Evolutionary conservation across 1,140 invertebrate species (phyloP), one percentile per base, ranked within the genome.

Genomic region (Nixonia krombeini): DNA sequence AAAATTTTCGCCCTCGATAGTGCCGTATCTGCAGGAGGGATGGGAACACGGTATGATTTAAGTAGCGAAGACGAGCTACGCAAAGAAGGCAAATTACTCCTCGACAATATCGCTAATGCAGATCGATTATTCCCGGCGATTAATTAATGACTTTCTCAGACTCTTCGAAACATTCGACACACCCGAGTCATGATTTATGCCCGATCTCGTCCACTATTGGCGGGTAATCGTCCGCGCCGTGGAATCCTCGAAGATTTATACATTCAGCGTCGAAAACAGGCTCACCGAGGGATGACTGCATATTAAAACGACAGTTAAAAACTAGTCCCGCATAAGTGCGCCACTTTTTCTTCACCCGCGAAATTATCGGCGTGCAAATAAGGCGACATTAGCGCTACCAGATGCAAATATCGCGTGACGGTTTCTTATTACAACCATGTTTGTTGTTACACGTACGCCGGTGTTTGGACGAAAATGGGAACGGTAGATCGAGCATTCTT

Each of bases 331-430:
- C 53, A 52, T 57, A 46, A 57, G 33, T 12, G 52, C 8, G n/a
- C 47, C 55, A 55, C 29, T 55, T 44, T 69, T 58, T 56, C 12
- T 35, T 2, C 37, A 40, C 33, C 23, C 50, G 45, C 47, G 29
- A 62, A 62, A 49, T 53, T 51, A 46, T 67, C 38, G 45, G 56
- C 42, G 56, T 41, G 41, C 46, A 57, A 66, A 58, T 55, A 50
- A 42, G 45, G 40, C 52, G 12, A 58, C 58, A 59, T 59, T 58
- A 53, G 29, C 58, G 66, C 49, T 46, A 37, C 45, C 35, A 45
- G 55, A 70, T 70, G 66, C 46, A 64, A 64, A 70, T 70, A 64
- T 70, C 66, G 66, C 66, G 66, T 70, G 66, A 59, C 65, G 35
- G 56, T 28, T 62, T 47, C 45, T 67, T 62, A 61, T 61, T 51